A percentile compares a stretch with the other conserved stretches of the same genome.
Conservation (phyloP, 2,113 vertebrate species). For the Coptodon rendalli region DNA sequence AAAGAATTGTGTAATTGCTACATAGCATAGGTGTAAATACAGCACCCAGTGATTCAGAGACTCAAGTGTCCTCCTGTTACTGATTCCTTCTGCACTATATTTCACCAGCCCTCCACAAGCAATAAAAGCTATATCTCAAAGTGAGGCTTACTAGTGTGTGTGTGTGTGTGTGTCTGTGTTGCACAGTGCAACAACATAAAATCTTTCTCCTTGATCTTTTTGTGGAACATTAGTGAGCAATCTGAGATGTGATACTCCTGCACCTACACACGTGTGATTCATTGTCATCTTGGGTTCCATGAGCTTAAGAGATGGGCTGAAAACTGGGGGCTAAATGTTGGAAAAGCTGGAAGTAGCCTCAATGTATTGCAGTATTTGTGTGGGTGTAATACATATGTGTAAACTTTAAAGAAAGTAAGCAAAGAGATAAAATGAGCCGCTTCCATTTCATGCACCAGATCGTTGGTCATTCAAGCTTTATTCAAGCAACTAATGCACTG, state of each 20-base stretch:
- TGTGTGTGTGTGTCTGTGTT: neutral
- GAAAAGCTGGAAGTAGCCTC: neutral
- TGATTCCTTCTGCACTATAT: neutral
- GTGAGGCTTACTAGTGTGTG: neutral
- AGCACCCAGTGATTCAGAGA: neutral
- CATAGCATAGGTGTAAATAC: neutral
- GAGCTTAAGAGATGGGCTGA: neutral
- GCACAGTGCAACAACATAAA: neutral
- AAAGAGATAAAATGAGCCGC: neutral
- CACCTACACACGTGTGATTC: constrained; percentile 9
- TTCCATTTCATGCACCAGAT: neutral
- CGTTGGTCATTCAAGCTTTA: neutral
- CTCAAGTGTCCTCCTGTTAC: neutral
- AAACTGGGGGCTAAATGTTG: neutral
- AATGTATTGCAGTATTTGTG: neutral
- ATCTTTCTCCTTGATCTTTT: neutral
- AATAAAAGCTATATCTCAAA: neutral
- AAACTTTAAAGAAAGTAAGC: neutral
- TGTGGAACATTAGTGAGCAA: neutral
- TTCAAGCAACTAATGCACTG: neutral
- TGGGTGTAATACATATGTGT: neutral
- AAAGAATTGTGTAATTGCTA: neutral
- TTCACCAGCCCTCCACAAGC: neutral
- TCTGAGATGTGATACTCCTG: neutral
- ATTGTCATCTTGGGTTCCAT: neutral